Base-by-base conservation (phyloP, 1,140 invertebrate species). In the Leptopilina boulardi region DNA sequence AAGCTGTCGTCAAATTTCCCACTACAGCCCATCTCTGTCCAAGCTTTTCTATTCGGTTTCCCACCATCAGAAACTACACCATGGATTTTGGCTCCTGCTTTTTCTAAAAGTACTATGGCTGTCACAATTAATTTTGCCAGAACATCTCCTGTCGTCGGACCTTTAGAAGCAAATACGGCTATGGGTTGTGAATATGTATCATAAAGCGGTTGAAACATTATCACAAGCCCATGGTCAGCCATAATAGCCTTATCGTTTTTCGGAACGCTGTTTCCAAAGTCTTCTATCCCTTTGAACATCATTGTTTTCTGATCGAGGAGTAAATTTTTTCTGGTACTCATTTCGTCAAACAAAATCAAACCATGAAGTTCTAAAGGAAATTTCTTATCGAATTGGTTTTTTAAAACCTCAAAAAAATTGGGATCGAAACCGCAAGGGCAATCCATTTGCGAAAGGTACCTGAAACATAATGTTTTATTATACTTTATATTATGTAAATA, bases 131-230 rank as follows among this genome's bases (percentile, higher is more conserved):
- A 72, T 44, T 82, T 73, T 13, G 77, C 78, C 18, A 82, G 38
- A 15, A 70, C 78, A 13, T 66, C 73, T 13, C 80, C 80, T 21
- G 71, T 26, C n/a, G 72, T 71, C 19, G 77, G 38, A 34, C 74
- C 74, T 59, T 66, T 77, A 1, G 72, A 77, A 23, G 80, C 80
- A 38, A 82, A 78, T 34, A 80, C 78, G 15, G 74, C 77, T 56
- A 82, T 71, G 18, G 80, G 77, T 42, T 82, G 78, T 30, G 59
- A n/a, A 30, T 74, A 82, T 23, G 26, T 54, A 38, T 76, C 80
- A 44, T 23, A 73, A 5, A 81, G 56, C 10, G 81, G 41, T 10
- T 81, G 77, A 44, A 79, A 80, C 82, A 83, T 81, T 8, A 81
- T 34, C 5, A 83, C 77, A 34, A 83, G 59, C 10, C 59, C 82